These are phyloP conservation scores for Cyaniris semiargus DNA, from an alignment of 2,888 invertebrate genomes.

Conservation along the genomic window DNA sequence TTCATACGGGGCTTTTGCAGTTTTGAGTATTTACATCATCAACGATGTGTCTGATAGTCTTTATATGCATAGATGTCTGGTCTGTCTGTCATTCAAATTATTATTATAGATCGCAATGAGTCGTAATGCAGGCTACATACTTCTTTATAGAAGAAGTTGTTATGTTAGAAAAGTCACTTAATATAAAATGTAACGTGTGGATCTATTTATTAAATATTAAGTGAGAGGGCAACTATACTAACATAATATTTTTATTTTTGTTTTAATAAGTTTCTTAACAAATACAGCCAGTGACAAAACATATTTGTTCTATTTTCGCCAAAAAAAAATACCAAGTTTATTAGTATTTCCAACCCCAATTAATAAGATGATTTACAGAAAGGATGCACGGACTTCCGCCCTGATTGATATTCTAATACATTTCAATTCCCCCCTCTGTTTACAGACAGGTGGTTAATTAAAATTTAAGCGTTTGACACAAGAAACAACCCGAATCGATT, in stretches of 20 bases:
- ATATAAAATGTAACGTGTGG: too few species aligned
- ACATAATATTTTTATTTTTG: too few species aligned
- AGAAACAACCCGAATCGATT: slow-evolving; percentile 57
- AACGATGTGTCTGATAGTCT: too few species aligned
- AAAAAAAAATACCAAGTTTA: background rate
- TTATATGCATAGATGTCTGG: background rate
- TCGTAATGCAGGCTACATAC: too few species aligned
- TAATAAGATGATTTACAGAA: background rate
- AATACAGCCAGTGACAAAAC: background rate
- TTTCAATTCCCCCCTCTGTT: slow-evolving; percentile 39
- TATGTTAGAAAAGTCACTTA: too few species aligned
- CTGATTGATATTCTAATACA: slow-evolving; percentile 23
- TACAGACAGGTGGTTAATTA: slow-evolving; percentile 67
- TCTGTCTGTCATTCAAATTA: background rate
- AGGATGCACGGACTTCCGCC: slow-evolving; percentile 23
- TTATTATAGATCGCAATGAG: too few species aligned
- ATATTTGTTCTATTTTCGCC: background rate
- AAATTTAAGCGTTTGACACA: slow-evolving; percentile 64
- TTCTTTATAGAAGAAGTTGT: too few species aligned
- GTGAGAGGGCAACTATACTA: too few species aligned
- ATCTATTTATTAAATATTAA: too few species aligned
- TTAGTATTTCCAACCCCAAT: background rate
- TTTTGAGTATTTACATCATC: background rate
- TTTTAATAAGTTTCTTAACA: background rate
- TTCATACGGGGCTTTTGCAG: slow-evolving; percentile 3